Percentiles rank a stretch among this genome's conserved stretches.
Evolutionary conservation across 2,888 invertebrate species (phyloP).

Genomic region (Caenorhabditis macrosperma): DNA sequence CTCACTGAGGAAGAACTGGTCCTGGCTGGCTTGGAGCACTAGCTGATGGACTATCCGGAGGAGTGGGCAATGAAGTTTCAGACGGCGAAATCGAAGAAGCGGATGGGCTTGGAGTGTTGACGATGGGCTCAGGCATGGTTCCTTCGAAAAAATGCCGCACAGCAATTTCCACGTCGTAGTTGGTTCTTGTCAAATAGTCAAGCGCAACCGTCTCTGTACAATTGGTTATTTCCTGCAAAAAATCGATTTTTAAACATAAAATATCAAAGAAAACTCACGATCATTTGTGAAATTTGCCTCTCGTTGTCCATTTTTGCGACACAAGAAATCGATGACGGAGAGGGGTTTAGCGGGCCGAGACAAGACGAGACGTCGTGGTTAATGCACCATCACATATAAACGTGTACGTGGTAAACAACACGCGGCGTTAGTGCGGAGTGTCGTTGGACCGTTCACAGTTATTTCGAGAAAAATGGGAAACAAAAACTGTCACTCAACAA

Average conservation of each 20-base stretch:
- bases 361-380: not conserved
- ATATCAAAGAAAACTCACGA: constrained; percentile 13
- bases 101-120: not conserved
- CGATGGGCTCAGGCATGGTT: constrained; percentile 24
- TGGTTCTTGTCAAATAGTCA: constrained; percentile 21
- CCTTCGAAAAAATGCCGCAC: constrained; percentile 55
- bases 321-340: constrained; percentile 1
- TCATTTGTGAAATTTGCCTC: constrained; percentile 37
- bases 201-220: constrained; percentile 33
- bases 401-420: not conserved
- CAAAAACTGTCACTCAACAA: no score
- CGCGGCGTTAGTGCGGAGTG: not conserved
- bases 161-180: constrained; percentile 49
- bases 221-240: constrained; percentile 50
- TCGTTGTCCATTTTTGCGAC: constrained; percentile 33
- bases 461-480: no score
- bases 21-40: not conserved
- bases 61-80: not conserved
- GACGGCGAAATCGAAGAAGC: constrained; percentile 8
- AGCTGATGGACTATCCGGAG: not conserved
- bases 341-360: not conserved
- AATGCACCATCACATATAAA: no score
- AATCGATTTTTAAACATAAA: not conserved
- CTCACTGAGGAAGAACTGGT: constrained; percentile 27
- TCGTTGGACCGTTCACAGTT: not conserved